Base-by-base conservation (phyloP, 1,140 invertebrate genomes). In the Mactra quadrangularis region DNA sequence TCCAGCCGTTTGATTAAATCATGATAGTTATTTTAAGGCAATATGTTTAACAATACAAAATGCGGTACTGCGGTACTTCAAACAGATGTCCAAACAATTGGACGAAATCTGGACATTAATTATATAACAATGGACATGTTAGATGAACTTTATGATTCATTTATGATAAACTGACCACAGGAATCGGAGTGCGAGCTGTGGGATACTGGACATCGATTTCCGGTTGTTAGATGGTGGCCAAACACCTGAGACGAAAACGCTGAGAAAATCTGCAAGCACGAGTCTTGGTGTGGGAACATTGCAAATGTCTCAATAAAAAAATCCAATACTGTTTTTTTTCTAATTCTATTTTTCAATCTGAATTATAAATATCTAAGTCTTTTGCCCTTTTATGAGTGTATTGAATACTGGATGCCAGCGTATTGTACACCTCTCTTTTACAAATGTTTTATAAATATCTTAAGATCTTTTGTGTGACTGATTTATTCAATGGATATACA, bases 1-100 rank as follows among this genome's bases (percentile, higher is more conserved):
- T 31, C 74, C 74, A 38, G 55, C n/a, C 55, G 74, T 27, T 35
- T 76, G 27, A 52, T 76, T 62, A 62, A n/a, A n/a, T 33, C 41
- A 76, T 57, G 25, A 13, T 35, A 35, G 17, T 45, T n/a, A 19
- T 60, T n/a, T 31, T n/a, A 33, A 25, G 74, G 38, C 74, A 76
- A 64, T 76, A 76, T 76, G 74, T 62, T 76, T 64, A 29, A 62
- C 57, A 76, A 31, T 60, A 62, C n/a, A n/a, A n/a, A n/a, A n/a
- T n/a, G n/a, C n/a, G 15, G 27, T 29, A 25, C 47, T 41, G 35
- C 74, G 74, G 55, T 35, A 64, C 57, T 47, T 76, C 74, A 76
- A 76, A 76, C 55, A 47, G 45, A 50, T 52, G 45, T 3, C 38
- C 27, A 25, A n/a, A 47, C 57, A 47, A 15, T 64, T 55, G 59